Percentiles rank a stretch among this genome's conserved stretches.
phyloP scores from a whole-genome alignment of 2,797 vertebrate species.

The Sebastes miniatus region DNA sequence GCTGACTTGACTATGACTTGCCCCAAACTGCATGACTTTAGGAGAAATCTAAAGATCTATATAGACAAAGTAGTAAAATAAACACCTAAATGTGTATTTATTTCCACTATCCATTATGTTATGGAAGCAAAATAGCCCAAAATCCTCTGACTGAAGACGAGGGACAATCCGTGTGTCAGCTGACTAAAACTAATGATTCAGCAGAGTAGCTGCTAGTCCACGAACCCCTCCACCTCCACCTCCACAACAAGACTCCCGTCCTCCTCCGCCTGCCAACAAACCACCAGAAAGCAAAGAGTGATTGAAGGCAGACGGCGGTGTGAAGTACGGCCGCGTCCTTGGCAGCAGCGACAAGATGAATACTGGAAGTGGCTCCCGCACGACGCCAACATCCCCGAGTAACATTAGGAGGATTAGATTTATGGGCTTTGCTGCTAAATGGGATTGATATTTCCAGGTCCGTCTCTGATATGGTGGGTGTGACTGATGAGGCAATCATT shows the following conservation, averaged over 20 bases:
- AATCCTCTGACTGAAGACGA: background rate
- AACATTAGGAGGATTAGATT: constrained; percentile 50
- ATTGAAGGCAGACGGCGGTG: constrained; percentile 36
- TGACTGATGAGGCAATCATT: constrained; percentile 41
- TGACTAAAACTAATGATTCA: background rate
- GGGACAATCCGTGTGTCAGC: background rate
- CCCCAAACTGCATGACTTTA: too few relatives aligned
- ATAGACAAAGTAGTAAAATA: too few relatives aligned
- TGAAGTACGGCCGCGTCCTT: constrained; percentile 45
- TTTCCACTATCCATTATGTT: too few relatives aligned
- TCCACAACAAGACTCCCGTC: background rate
- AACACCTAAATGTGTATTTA: too few relatives aligned
- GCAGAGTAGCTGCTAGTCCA: background rate
- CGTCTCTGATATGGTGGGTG: background rate
- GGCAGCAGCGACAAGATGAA: constrained; percentile 44
- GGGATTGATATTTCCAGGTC: constrained; percentile 38
- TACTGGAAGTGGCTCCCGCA: constrained; percentile 40
- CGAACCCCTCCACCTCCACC: background rate
- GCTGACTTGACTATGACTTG: too few relatives aligned
- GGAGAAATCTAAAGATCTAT: too few relatives aligned
- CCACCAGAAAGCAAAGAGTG: constrained; percentile 29
- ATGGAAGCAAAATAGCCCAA: too few relatives aligned
- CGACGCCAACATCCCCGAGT: constrained; percentile 34
- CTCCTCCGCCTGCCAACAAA: constrained; percentile 1
- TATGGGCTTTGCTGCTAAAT: constrained; percentile 33